Evolutionary conservation across 2,113 vertebrate genomes (phyloP), one percentile per base, ranked within the genome.

Genomic region (Mustela lutreola): DNA sequence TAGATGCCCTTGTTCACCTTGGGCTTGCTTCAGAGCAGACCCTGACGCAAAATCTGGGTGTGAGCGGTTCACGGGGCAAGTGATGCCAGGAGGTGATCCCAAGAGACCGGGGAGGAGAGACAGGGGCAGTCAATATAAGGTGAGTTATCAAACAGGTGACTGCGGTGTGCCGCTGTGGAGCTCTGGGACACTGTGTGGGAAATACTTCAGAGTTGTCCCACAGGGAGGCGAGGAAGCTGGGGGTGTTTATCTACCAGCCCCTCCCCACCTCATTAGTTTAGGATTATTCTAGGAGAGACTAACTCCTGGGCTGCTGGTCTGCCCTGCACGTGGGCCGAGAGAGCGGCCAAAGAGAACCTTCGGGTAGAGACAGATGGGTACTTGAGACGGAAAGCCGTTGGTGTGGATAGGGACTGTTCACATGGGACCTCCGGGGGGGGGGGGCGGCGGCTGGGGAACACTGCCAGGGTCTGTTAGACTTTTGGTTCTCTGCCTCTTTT

Each of bases 51-150:
- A n/a, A 19, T 11, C 5, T 4, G 31, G 42, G 15, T 50, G 58
- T 7, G 15, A 26, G 3, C 12, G 4, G 5, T 39, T 78, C 39
- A 53, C 28, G 33, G 39, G 16, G 62, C 24, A 82, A 24, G 18
- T 45, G 42, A 71, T 2, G 9, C 31, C 78, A n/a, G 78, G 45
- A 76, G 18, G 1, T 2, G 48, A 60, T 2, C 21, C 4, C 1
- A 1, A 39, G 65, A n/a, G 53, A 11, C 50, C 1, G 4, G 36
- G 63, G 36, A 4, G 10, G 71, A 28, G 71, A 15, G 22, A 31
- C 1, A 22, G 56, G 33, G 10, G 28, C 14, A 18, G 62, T 1
- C 42, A 1, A 3, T 6, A 2, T 2, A 4, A 26, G 21, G 31
- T 7, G 0, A 7, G 70, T 16, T 42, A 28, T 10, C 2, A 21